Evolutionary conservation across 1,140 invertebrate genomes (phyloP), one percentile per base, ranked within the genome.

Genomic region (Drosophila azteca): DNA sequence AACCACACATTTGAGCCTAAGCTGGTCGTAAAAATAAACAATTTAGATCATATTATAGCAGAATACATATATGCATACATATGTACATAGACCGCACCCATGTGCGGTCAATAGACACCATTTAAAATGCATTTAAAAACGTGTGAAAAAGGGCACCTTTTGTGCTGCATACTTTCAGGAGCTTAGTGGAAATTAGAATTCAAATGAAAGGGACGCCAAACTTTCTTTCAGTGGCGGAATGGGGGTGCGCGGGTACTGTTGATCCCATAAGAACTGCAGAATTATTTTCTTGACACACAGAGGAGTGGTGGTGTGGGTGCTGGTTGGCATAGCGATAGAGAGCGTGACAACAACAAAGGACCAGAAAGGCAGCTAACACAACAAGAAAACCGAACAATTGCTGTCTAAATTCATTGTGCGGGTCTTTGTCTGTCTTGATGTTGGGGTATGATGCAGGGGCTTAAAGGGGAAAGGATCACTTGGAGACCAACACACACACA

Each of bases 381-480:
- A 54, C 53, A 64, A 80, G 77, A 81, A 78, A 70, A 55, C 70
- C 75, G 71, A 87, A 87, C 82, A 87, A 87, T 87, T 77, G 83
- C 65, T 88, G 83, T 87, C 82, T 88, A 87, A 87, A 87, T 70
- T 78, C 75, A 87, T 87, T 87, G 82, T 87, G 63, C 52, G 41
- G 51, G 59, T 61, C 35, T 82, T 87, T 87, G 83, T 87, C 49
- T 41, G 43, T 22, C 26, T 20, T 46, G 64, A 59, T 68, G 35
- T 5, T 39, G 35, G 11, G 11, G 35, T 39, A 11, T 13, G 11
- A 20, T 20, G 35, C 11, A 13, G 35, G 35, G 11, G 35, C 35
- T 39, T 39, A 78, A 49, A 79, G 76, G 79, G 41, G 68, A 79
- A 85, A 62, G 78, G 66, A 85, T 87, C 82, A 76, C 74, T 65